These are phyloP conservation scores for Xiphydria camelus DNA, from an alignment of 2,888 invertebrate species.

Conservation along the genomic window DNA sequence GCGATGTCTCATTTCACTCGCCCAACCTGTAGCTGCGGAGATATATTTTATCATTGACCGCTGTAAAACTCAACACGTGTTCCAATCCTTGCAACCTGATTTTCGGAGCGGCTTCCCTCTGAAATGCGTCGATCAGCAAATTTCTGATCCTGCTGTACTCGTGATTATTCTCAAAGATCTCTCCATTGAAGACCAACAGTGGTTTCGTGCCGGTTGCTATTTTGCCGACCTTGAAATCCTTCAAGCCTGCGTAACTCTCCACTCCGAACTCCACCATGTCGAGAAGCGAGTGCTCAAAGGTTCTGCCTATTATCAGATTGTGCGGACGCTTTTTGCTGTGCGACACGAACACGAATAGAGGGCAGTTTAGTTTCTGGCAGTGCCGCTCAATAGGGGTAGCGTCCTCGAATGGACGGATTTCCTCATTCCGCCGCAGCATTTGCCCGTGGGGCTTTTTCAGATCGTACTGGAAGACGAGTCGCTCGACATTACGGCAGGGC, in stretches of 20 bases:
- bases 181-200: slow-evolving; percentile 88
- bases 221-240: slow-evolving; percentile 79
- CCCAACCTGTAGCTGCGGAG: slow-evolving; percentile 75
- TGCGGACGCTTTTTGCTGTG: slow-evolving; percentile 95
- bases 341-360: slow-evolving; percentile 87
- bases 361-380: slow-evolving; percentile 83
- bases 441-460: slow-evolving; percentile 85
- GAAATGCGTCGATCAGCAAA: slow-evolving; percentile 89
- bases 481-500: too few relatives aligned
- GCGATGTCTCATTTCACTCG: too few relatives aligned
- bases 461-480: slow-evolving; percentile 63
- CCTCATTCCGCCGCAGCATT: slow-evolving; percentile 79
- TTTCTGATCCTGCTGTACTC: slow-evolving; percentile 85
- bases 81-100: slow-evolving; percentile 92
- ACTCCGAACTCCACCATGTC: slow-evolving; percentile 97
- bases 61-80: slow-evolving; percentile 89
- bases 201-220: slow-evolving; percentile 85
- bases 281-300: slow-evolving; percentile 85
- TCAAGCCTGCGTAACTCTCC: slow-evolving; percentile 77
- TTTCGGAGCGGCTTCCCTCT: slow-evolving; percentile 78
- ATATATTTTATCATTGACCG: slow-evolving; percentile 76
- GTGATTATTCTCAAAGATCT: slow-evolving; percentile 81
- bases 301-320: slow-evolving; percentile 86
- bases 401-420: slow-evolving; percentile 92
- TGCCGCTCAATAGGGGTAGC: slow-evolving; percentile 74